These are phyloP conservation scores for Chrysemys picta DNA, from an alignment of 2,113 vertebrate genomes.

Conservation along the genomic window DNA sequence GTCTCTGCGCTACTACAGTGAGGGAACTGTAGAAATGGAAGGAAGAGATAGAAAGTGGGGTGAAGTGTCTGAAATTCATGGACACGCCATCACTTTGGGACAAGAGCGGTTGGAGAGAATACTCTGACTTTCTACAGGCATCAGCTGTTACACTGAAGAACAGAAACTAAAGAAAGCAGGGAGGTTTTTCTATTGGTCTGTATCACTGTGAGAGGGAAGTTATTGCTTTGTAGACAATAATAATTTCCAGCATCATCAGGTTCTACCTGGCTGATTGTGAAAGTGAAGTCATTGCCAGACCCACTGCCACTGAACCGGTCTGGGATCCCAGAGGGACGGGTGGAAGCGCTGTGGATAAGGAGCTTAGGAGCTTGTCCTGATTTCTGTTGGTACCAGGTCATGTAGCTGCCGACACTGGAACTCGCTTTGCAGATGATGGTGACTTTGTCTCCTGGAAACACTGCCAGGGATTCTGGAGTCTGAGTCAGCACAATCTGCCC, in stretches of 20 bases:
- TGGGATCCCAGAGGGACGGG: not conserved
- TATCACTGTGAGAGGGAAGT: not conserved
- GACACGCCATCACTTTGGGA: not conserved
- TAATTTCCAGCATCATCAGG: not conserved
- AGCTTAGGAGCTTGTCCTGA: not conserved
- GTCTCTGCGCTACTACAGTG: not conserved
- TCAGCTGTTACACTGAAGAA: not conserved
- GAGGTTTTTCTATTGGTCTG: not conserved
- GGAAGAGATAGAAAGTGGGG: not conserved
- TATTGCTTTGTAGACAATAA: not conserved
- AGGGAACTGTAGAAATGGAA: not conserved
- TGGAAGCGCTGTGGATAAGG: rapidly evolving
- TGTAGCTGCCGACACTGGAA: rapidly evolving
- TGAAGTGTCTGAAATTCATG: not conserved
- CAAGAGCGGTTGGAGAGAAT: not conserved
- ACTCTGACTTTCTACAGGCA: not conserved
- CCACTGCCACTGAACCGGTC: not conserved
- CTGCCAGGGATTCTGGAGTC: not conserved
- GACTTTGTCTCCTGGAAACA: not conserved
- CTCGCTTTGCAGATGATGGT: not conserved
- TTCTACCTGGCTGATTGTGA: not conserved
- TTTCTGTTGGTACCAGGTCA: not conserved
- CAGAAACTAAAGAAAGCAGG: not conserved
- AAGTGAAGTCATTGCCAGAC: not conserved
- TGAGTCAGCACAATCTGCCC: not conserved